Percentiles rank a stretch among this genome's conserved stretches.
These are phyloP conservation scores for Ptyas mucosa DNA, from an alignment of 2,113 vertebrate genomes.

Conservation along the genomic window DNA sequence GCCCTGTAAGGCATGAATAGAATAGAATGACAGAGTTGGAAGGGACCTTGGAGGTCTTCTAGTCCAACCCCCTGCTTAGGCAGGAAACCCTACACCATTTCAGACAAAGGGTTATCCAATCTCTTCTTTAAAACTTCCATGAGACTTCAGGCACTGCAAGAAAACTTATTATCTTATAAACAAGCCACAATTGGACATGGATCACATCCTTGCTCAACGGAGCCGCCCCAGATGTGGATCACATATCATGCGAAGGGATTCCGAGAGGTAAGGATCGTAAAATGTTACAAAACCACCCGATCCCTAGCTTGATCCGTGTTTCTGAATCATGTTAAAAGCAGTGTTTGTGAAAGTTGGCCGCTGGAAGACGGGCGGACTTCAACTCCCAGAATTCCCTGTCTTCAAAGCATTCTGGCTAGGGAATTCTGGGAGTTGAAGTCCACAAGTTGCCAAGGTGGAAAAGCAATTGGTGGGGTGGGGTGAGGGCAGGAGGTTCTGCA, in stretches of 20 bases:
- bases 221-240: background rate
- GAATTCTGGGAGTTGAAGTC: too few species aligned
- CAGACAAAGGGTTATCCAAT: too few species aligned
- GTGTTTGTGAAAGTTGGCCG: background rate
- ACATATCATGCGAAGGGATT: background rate
- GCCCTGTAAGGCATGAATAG: slow-evolving; percentile 14
- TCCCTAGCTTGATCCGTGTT: background rate
- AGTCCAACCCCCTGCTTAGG: too few species aligned
- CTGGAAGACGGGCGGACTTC: background rate
- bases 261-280: background rate
- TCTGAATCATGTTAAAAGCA: background rate
- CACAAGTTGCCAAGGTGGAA: too few species aligned
- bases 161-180: background rate
- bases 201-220: background rate
- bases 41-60: too few species aligned
- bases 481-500: too few species aligned
- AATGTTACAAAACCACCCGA: background rate
- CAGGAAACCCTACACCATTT: too few species aligned
- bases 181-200: background rate
- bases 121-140: too few species aligned
- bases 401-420: too few species aligned
- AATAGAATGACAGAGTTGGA: too few species aligned
- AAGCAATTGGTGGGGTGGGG: too few species aligned
- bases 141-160: slow-evolving; percentile 47
- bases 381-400: background rate